Base-by-base conservation (phyloP, 2,113 vertebrate species). In the Cichladusa arquata region DNA sequence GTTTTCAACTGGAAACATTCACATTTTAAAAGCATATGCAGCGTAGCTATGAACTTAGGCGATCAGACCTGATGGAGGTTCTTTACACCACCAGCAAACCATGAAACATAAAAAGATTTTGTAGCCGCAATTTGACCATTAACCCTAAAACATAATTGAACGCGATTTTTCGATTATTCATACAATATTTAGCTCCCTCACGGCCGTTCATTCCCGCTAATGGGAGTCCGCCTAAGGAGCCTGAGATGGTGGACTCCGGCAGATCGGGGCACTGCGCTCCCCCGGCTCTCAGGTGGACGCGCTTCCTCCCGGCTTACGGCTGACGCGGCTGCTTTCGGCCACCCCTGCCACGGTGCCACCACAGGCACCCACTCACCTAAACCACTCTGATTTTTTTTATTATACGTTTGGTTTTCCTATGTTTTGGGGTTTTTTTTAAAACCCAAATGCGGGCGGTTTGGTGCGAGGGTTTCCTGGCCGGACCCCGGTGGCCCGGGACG, bases 11-110 rank as follows among this genome's bases (percentile, higher is more conserved):
- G 97, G 97, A 98, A 98, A 98, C 93, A 91, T 96, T 97, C 97
- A 96, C 95, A 97, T 97, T 98, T 97, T 89, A 95, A 97, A 98
- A 98, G 97, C 97, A 98, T 98, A 98, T 98, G 98, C 95, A 94
- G 96, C 47, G 15, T 70, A 95, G 96, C 94, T 97, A 83, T 74
- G 97, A 97, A 94, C 89, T 91, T 92, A 93, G 93, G 93, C 62
- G 81, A 93, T 96, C 96, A 97, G 95, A 96, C 65, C 94, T 96
- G 95, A 97, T 95, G 96, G 90, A 98, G 97, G 92, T 94, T 96
- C 96, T 96, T 95, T 96, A 86, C 86, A 96, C 44, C 90, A 92
- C 79, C 93, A 97, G 96, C 93, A 98, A 98, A 97, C 97, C 98
- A 97, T 98, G 97, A 97, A 94, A 98, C 97, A 98, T 98, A 97